Conservation (phyloP, 2,113 vertebrate genomes). For the Neodon shergylaensis region DNA sequence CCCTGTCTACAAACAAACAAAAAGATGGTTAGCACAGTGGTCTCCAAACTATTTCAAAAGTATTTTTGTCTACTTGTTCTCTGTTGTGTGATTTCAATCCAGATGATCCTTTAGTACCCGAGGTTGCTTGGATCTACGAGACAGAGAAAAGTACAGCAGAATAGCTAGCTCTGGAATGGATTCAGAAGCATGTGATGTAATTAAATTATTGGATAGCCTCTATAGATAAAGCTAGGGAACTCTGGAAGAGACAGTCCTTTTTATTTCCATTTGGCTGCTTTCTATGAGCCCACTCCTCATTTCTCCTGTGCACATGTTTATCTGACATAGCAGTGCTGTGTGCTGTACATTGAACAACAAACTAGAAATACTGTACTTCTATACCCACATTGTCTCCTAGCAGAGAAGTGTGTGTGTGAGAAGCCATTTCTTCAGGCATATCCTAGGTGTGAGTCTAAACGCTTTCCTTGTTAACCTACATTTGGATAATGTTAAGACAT, state of each 20-base stretch:
- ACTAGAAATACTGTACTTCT: slow-evolving; percentile 90
- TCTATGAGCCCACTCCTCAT: slow-evolving; percentile 95
- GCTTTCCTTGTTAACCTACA: slow-evolving; percentile 90
- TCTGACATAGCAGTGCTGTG: slow-evolving; percentile 90
- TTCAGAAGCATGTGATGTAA: slow-evolving; percentile 99
- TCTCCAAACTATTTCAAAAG: slow-evolving; percentile 78
- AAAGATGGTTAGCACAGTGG: background rate
- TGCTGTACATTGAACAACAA: slow-evolving; percentile 92
- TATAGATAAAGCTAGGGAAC: slow-evolving; percentile 97
- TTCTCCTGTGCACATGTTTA: slow-evolving; percentile 90
- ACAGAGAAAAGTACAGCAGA: slow-evolving; percentile 99
- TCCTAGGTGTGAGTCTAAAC: slow-evolving; percentile 91
- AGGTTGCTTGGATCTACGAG: slow-evolving; percentile 99
- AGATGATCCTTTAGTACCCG: slow-evolving; percentile 99
- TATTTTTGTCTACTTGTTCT: slow-evolving; percentile 99
- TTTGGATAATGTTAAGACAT: slow-evolving; percentile 82
- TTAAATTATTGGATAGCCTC: slow-evolving; percentile 96
- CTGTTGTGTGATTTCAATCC: slow-evolving; percentile 99
- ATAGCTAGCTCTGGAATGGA: slow-evolving; percentile 99
- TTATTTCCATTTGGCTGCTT: slow-evolving; percentile 99
- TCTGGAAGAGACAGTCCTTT: slow-evolving; percentile 97
- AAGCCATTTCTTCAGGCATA: slow-evolving; percentile 88
- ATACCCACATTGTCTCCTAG: slow-evolving; percentile 89
- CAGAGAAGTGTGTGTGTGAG: slow-evolving; percentile 89
- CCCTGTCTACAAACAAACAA: too few species aligned